phyloP scores from a whole-genome alignment of 2,797 vertebrate species.

The Melanotaenia pygmaea region DNA sequence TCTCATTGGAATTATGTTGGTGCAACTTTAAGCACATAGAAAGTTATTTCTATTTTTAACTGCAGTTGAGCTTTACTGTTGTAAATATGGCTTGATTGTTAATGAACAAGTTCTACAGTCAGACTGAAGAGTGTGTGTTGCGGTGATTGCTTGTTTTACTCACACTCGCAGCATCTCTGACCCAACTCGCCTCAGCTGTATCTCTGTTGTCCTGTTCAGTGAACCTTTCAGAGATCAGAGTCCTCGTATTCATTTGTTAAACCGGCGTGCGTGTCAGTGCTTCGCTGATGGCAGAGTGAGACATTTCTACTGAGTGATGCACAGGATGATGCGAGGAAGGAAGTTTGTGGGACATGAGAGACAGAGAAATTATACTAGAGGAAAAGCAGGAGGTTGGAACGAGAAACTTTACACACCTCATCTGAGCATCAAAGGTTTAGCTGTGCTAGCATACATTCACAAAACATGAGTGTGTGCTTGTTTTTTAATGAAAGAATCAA shows the following conservation, averaged over 20 bases:
- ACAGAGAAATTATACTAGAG: conserved; percentile 29
- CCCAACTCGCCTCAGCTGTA: conserved; percentile 18
- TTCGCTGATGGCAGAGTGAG: conserved; percentile 38
- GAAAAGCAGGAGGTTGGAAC: conserved; percentile 43
- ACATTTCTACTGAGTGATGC: conserved; percentile 59
- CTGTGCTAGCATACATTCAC: conserved; percentile 43
- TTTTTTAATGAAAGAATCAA: conserved; percentile 71
- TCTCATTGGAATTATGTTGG: too few species aligned
- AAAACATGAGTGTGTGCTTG: conserved; percentile 57
- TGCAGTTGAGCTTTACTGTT: neutral
- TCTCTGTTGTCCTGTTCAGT: conserved; percentile 24
- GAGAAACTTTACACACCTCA: conserved; percentile 62
- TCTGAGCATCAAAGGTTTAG: conserved; percentile 72
- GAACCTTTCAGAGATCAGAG: conserved; percentile 27
- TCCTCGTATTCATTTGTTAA: conserved; percentile 54
- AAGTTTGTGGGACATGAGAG: conserved; percentile 57
- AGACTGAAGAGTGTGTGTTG: conserved; percentile 35
- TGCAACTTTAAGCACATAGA: neutral
- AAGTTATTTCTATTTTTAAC: neutral
- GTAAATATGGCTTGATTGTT: conserved; percentile 21
- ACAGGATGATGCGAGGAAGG: conserved; percentile 49
- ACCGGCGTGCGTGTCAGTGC: conserved; percentile 36
- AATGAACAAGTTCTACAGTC: conserved; percentile 51
- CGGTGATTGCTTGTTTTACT: conserved; percentile 51
- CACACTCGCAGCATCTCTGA: conserved; percentile 28